phyloP scores from a whole-genome alignment of 2,113 vertebrate species.

The Grammomys dolichurus region DNA sequence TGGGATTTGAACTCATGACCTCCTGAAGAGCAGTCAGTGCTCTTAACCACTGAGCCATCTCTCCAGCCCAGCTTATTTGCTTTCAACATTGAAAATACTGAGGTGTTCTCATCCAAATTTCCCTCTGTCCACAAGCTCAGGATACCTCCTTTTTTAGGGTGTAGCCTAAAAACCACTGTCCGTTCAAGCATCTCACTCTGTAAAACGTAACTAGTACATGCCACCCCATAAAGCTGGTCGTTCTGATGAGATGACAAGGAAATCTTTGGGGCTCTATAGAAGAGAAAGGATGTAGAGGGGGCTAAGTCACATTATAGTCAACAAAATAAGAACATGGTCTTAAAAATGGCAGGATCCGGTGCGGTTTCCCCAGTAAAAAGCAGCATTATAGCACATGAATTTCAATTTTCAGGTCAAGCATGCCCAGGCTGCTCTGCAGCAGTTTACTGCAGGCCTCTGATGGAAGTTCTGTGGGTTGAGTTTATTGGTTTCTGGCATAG shows the following conservation, averaged over 20 bases:
- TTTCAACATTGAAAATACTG: not conserved
- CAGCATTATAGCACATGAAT: constrained; percentile 62
- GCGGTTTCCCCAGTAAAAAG: constrained; percentile 58
- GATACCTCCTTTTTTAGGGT: not conserved
- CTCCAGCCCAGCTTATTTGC: not conserved
- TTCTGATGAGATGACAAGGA: not conserved
- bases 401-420: constrained; percentile 83
- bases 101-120: not conserved
- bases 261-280: constrained; percentile 12
- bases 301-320: constrained; percentile 36
- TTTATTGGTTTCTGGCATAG: constrained; percentile 75
- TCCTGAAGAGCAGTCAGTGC: no score
- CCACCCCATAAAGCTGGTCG: not conserved
- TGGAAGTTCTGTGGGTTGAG: constrained; percentile 69
- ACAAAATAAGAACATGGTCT: constrained; percentile 53
- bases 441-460: constrained; percentile 77
- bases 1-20: no score
- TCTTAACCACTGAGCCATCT: no score
- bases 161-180: constrained; percentile 35
- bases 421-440: constrained; percentile 70
- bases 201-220: not conserved
- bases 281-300: constrained; percentile 52
- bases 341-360: constrained; percentile 52
- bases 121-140: not conserved
- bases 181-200: not conserved